Percentiles rank a stretch among this genome's conserved stretches.
Evolutionary conservation across 2,888 invertebrate species (phyloP).

Genomic region (Clitarchus hookeri): DNA sequence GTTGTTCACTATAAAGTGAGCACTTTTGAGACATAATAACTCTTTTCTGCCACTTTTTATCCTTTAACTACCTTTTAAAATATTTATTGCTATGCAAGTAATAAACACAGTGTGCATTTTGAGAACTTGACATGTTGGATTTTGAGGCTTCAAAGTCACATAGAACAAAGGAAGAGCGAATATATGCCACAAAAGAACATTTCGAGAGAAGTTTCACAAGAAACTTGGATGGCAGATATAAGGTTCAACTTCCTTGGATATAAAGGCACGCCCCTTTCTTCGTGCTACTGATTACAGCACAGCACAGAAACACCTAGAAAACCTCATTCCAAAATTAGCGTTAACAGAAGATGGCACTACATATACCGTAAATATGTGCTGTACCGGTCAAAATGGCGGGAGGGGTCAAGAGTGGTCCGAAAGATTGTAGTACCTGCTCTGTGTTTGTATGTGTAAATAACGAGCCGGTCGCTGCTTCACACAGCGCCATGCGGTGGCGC

Average conservation of each 20-base stretch:
- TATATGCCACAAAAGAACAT: neutral
- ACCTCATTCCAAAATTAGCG: neutral
- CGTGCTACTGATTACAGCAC: neutral
- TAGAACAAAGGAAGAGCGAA: neutral
- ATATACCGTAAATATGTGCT: no score
- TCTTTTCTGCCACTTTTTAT: no score
- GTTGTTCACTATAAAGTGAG: neutral
- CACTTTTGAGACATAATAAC: no score
- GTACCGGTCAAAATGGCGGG: no score
- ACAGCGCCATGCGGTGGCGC: no score
- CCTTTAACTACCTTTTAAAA: no score
- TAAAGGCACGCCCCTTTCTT: neutral
- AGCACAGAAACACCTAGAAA: neutral
- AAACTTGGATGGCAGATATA: neutral
- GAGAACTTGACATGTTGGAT: neutral
- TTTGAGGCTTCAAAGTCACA: neutral
- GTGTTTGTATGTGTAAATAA: no score
- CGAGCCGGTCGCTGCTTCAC: no score
- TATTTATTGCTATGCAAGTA: no score
- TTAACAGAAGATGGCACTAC: no score
- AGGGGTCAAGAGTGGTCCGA: no score
- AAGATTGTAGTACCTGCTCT: no score
- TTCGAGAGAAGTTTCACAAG: neutral
- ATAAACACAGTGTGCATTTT: neutral
- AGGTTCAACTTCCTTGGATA: neutral